Conservation (phyloP, 2,113 vertebrate species). For the Laterallus jamaicensis region DNA sequence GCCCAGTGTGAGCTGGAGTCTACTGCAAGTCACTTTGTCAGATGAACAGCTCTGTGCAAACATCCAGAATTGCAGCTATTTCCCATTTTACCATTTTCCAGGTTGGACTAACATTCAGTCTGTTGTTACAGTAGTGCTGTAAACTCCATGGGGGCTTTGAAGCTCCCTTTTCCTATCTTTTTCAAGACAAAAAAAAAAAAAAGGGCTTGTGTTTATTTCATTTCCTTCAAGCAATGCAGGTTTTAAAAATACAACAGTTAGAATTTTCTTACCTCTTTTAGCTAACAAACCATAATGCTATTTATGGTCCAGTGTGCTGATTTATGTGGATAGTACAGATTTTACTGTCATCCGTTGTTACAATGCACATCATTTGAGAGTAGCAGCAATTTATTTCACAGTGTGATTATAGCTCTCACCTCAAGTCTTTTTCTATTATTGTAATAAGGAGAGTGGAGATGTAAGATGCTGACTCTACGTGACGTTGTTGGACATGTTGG, state of each 20-base stretch:
- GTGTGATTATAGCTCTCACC: constrained; percentile 5
- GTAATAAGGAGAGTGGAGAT: not conserved
- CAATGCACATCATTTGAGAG: not conserved
- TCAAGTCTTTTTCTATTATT: not conserved
- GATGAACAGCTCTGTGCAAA: not conserved
- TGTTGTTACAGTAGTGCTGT: not conserved
- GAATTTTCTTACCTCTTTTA: not conserved
- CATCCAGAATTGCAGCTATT: not conserved
- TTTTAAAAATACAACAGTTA: constrained; percentile 7
- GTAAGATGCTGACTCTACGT: not conserved
- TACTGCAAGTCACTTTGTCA: not conserved
- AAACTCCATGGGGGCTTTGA: not conserved
- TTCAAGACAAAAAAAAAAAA: not conserved
- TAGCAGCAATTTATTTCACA: constrained; percentile 37
- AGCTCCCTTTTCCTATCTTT: not conserved
- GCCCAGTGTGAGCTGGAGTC: not conserved
- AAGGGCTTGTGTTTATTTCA: not conserved
- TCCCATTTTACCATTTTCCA: not conserved
- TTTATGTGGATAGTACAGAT: not conserved
- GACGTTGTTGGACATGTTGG: not conserved
- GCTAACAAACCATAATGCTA: not conserved
- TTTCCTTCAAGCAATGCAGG: not conserved
- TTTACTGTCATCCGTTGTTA: not conserved
- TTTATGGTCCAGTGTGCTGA: constrained; percentile 5
- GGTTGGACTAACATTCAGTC: not conserved